Evolutionary conservation across 2,113 vertebrate species (phyloP), one percentile per base, ranked within the genome.

Genomic region (Sphyrna mokarran): DNA sequence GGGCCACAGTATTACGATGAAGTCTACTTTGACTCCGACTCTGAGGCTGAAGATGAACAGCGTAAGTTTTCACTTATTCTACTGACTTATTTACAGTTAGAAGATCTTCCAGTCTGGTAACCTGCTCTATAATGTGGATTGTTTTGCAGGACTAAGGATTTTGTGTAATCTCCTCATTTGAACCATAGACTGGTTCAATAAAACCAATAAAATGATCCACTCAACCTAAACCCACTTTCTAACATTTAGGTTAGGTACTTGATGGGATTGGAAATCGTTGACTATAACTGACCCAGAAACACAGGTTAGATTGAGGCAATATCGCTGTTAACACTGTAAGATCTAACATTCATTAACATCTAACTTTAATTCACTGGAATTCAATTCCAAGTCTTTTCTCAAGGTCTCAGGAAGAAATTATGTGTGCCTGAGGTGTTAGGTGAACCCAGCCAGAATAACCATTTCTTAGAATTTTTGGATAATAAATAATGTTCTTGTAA

Each of bases 21-120:
- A 18, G 95, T 99, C 95, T 99, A 99, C 97, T 99, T 99, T 96
- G 99, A 99, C 97, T 98, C 98, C 48, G 98, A 98, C 97, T 98
- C 98, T 5, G 99, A 99, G 95, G 98, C 98, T 40, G 99, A 99
- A 96, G 98, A 98, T 69, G 98, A 98, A 94, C 89, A 96, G 26
- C 78, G 76, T 85, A 66, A 93, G 94, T 48, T 9, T 76, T 29
- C 23, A 6, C 26, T 72, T 54, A 10, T 94, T 95, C 40, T 48
- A 26, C 22, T 54, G 2, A 23, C 26, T 33, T 72, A 29, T 11
- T 37, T 93, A 61, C 89, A 58, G 2, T 68, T 66, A 7, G 48
- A 89, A 83, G 72, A 76, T 8, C 72, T 33, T 76, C 72, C 29
- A 76, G 33, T 26, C 5, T 4, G n/a, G n/a, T 1, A 63, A n/a